These are phyloP conservation scores for Ochropleura leucogaster DNA, from an alignment of 2,888 invertebrate species.

Conservation along the genomic window DNA sequence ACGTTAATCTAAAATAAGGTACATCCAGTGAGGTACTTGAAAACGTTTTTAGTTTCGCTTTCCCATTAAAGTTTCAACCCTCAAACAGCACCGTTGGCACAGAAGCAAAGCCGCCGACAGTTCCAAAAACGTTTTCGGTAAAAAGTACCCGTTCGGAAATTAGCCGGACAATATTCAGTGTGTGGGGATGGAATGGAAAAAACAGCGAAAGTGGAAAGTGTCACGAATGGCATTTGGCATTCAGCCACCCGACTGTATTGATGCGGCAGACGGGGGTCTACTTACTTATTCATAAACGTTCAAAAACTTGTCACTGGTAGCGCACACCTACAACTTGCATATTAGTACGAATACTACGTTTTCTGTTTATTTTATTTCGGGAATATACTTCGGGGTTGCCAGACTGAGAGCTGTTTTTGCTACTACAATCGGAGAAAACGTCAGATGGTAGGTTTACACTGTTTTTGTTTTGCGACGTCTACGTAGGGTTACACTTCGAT, in stretches of 20 bases:
- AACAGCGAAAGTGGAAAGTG: conserved; percentile 87
- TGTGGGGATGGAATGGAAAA: conserved; percentile 72
- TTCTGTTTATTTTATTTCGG: conserved; percentile 78
- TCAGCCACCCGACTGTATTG: conserved; percentile 86
- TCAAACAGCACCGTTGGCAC: conserved; percentile 25
- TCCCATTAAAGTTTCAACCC: conserved; percentile 32
- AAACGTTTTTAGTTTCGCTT: conserved; percentile 28
- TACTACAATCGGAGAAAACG: conserved; percentile 65
- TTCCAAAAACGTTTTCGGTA: conserved; percentile 41
- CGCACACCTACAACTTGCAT: conserved; percentile 66
- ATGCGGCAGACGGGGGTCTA: conserved; percentile 86
- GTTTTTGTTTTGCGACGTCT: conserved; percentile 63
- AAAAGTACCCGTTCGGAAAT: conserved; percentile 72
- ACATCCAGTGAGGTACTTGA: conserved; percentile 1
- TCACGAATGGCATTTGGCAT: conserved; percentile 88
- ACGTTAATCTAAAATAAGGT: conserved; percentile 22
- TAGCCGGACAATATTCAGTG: conserved; percentile 81
- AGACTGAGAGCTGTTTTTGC: conserved; percentile 68
- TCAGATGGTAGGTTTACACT: conserved; percentile 57
- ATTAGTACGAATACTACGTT: conserved; percentile 78
- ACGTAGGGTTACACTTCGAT: conserved; percentile 61
- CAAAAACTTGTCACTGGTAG: conserved; percentile 84
- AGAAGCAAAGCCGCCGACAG: conserved; percentile 20
- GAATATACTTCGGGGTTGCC: conserved; percentile 70
- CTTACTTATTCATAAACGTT: conserved; percentile 90